phyloP scores from a whole-genome alignment of 1,140 invertebrate genomes.

The Cyphomyrmex costatus region DNA sequence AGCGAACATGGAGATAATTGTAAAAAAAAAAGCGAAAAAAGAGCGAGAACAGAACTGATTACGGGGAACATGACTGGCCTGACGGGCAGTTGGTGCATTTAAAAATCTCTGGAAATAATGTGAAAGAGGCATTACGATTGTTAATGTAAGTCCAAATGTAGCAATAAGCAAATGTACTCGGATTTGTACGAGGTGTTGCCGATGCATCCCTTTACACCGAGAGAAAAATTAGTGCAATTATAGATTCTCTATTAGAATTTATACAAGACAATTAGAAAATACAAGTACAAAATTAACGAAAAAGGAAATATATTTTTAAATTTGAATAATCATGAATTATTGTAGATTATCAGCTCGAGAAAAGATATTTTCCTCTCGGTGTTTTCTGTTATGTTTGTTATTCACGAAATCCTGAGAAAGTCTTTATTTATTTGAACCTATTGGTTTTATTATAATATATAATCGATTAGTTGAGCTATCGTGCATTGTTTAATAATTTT shows the following conservation, averaged over 20 bases:
- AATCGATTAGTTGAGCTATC: neutral
- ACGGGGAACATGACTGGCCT: constrained; percentile 67
- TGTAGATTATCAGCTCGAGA: neutral
- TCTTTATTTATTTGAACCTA: neutral
- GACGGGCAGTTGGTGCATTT: constrained; percentile 72
- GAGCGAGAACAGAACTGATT: constrained; percentile 64
- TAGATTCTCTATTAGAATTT: constrained; percentile 32
- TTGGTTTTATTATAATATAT: neutral
- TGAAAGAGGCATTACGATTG: constrained; percentile 67
- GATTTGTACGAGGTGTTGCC: constrained; percentile 37
- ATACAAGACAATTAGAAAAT: neutral
- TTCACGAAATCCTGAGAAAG: neutral
- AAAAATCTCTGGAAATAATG: constrained; percentile 71
- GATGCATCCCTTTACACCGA: constrained; percentile 35
- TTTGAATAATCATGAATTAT: constrained; percentile 4
- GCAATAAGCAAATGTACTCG: constrained; percentile 62
- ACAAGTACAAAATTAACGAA: constrained; percentile 23
- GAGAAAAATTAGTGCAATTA: constrained; percentile 28
- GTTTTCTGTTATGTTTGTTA: constrained; percentile 5
- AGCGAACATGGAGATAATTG: constrained; percentile 69
- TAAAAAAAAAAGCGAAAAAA: constrained; percentile 67
- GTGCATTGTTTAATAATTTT: neutral
- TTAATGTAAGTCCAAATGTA: constrained; percentile 71
- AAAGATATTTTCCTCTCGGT: constrained; percentile 43
- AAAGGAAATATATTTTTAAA: constrained; percentile 2